phyloP scores from a whole-genome alignment of 2,113 vertebrate species.

The Aphelocoma coerulescens region DNA sequence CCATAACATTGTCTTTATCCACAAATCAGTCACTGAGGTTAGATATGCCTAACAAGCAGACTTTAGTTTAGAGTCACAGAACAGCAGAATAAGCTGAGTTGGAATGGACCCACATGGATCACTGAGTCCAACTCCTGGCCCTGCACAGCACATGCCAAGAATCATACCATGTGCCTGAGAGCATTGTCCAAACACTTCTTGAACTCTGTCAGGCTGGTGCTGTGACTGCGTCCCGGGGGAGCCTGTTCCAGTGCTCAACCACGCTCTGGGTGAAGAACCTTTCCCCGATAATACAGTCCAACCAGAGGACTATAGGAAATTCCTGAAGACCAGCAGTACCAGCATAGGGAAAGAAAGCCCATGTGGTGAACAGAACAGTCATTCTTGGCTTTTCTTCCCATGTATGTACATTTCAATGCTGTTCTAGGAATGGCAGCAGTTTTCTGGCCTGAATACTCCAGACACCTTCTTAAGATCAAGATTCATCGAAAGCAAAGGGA shows the following conservation, averaged over 20 bases:
- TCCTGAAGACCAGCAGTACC: neutral
- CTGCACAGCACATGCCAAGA: neutral
- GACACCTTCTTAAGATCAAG: neutral
- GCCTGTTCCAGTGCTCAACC: neutral
- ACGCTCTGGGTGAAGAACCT: neutral
- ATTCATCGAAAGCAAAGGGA: neutral
- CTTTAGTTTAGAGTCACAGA: neutral
- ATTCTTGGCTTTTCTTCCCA: neutral
- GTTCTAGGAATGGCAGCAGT: neutral
- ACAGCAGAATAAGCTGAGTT: neutral
- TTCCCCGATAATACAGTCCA: neutral
- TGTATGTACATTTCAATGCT: neutral
- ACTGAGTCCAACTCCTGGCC: neutral
- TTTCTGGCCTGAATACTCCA: neutral
- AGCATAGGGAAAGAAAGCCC: fast-evolving
- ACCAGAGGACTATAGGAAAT: neutral
- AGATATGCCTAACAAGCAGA: neutral
- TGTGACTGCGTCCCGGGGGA: neutral
- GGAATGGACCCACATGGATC: neutral
- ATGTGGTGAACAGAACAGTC: neutral
- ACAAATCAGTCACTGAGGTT: neutral
- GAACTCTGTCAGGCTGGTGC: neutral
- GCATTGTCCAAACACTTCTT: neutral
- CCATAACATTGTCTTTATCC: neutral
- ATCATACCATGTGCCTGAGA: neutral